Base-by-base conservation (phyloP, 2,113 vertebrate genomes). In the Myrmophylax atrothorax region DNA sequence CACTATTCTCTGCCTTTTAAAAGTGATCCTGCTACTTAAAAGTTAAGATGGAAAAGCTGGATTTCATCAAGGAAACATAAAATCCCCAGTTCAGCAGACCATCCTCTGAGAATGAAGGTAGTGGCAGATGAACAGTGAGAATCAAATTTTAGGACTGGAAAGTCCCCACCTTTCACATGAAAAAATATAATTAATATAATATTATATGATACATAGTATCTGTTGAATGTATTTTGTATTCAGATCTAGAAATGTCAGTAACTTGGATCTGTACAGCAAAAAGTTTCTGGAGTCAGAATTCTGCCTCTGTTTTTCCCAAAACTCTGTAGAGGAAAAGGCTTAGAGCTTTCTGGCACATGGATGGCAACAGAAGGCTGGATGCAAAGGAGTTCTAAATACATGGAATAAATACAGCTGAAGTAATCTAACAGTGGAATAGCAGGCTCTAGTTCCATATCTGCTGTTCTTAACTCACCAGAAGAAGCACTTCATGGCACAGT, bases 361-460 rank as follows among this genome's bases (percentile, higher is more conserved):
- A 38, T 80, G 40, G 42, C 29, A 83, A 89, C 90, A 95, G 96
- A 97, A 96, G 94, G 85, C 59, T 93, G 60, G 79, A 70, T 87
- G 85, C 62, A 85, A 87, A 75, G 68, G 67, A 93, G 56, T 80
- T 84, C 92, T 73, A 78, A 93, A 80, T 73, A 80, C 62, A 73
- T 69, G 81, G 81, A 87, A 94, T 85, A 95, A 95, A 89, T 87
- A 91, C 81, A 87, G 74, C 91, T 73, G 46, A 89, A 85, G 58
- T 53, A 58, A 88, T 83, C 81, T 70, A 69, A 49, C 81, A 80
- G 46, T 28, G 38, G 40, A 79, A 44, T 69, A 73, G 70, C 37
- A 85, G 55, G 55, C 50, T 93, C 29, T 70, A 50, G 46, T 84
- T 90, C 68, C 60, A 31, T 90, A 84, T 84, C 59, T 96, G 58